phyloP scores from a whole-genome alignment of 2,113 vertebrate species.

The Burhinus oedicnemus region DNA sequence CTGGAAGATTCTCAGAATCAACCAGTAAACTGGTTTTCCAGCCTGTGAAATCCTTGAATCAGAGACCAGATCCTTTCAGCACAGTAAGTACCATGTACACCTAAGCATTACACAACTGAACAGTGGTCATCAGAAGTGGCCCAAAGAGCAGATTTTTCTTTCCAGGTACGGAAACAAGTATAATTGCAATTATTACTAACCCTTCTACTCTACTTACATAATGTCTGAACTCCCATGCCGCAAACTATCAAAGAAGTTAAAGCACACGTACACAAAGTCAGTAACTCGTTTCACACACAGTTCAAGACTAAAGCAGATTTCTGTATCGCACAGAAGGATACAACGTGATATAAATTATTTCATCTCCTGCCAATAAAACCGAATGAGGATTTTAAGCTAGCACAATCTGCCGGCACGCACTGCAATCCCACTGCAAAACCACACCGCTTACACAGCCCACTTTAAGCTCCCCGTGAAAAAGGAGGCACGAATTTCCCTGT shows the following conservation, averaged over 20 bases:
- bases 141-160: not conserved
- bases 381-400: not conserved
- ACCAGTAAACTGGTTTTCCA: not conserved
- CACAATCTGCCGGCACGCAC: not conserved
- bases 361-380: not conserved
- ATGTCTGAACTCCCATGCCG: not conserved
- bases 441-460: not conserved
- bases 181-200: not conserved
- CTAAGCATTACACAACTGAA: not conserved
- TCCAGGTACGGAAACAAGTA: not conserved
- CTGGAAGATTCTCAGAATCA: not conserved
- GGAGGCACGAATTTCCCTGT: not conserved
- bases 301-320: not conserved
- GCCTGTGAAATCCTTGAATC: not conserved
- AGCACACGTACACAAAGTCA: not conserved
- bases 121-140: fast-evolving
- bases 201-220: not conserved
- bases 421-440: fast-evolving
- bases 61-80: not conserved
- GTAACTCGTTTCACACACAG: fast-evolving
- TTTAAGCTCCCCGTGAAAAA: not conserved
- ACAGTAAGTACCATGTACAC: not conserved
- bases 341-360: not conserved
- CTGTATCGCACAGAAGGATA: not conserved
- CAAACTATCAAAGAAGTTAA: not conserved